phyloP scores from a whole-genome alignment of 1,140 invertebrate species.

The Platyura marginata region DNA sequence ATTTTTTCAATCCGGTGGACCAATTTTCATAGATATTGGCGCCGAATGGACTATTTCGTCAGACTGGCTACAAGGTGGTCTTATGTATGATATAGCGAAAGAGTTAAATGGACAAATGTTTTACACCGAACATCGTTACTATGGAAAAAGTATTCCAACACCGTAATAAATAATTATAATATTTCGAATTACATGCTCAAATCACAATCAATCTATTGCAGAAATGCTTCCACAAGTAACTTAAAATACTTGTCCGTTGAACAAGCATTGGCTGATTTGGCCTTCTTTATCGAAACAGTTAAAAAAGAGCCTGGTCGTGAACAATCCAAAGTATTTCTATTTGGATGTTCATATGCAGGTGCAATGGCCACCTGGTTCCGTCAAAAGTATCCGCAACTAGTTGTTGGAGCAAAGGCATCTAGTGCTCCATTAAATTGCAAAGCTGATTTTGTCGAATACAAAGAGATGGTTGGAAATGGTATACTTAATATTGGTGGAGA shows the following conservation, averaged over 20 bases:
- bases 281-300: constrained; percentile 43
- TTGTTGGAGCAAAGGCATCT: constrained; percentile 41
- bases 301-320: constrained; percentile 15
- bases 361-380: constrained; percentile 58
- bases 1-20: constrained; percentile 28
- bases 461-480: constrained; percentile 13
- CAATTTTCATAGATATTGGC: constrained; percentile 56
- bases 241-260: constrained; percentile 49
- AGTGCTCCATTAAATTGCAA: constrained; percentile 56
- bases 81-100: constrained; percentile 28
- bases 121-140: constrained; percentile 54
- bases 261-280: constrained; percentile 58
- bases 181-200: constrained; percentile 4
- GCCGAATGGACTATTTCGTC: constrained; percentile 37
- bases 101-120: constrained; percentile 33
- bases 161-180: constrained; percentile 23
- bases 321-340: constrained; percentile 6
- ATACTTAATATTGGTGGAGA: constrained; percentile 20
- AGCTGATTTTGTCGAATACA: constrained; percentile 37
- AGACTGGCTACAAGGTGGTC: constrained; percentile 21
- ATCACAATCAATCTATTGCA: constrained; percentile 1
- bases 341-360: constrained; percentile 47
- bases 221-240: constrained; percentile 34
- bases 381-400: constrained; percentile 56
- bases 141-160: constrained; percentile 51